Base-by-base conservation (phyloP, 2,888 invertebrate species). In the Chrysodeixis includens region DNA sequence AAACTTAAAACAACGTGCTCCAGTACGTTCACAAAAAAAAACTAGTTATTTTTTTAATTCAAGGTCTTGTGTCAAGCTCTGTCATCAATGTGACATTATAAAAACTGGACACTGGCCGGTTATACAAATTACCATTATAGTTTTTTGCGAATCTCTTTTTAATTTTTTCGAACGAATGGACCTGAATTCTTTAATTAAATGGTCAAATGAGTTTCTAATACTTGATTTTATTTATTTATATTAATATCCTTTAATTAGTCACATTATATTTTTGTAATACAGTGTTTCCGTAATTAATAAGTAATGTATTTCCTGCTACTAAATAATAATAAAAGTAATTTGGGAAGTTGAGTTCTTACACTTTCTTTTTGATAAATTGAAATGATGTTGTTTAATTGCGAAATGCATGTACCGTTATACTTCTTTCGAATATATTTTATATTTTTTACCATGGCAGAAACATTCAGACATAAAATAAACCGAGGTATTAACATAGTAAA, bases 1-100 rank as follows among this genome's bases (percentile, higher is more conserved):
- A 56, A 26, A 26, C 69, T 59, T 70, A 63, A 64, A 79, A 71
- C 71, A 67, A 74, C 70, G 69, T 74, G 56, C 32, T 76, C 78
- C 74, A 79, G 76, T 77, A 81, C 78, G 70, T 81, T 84, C 79
- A 81, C 81, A 79, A 76, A 85, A 86, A 79, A 76, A 85, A 86
- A 86, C 84, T 81, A 76, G 86, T 86, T 87, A 76, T 72, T 74
- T 72, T 83, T 78, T 82, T 59, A 72, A 82, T 62, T 86, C 86
- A 88, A 88, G 88, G 87, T 80, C 83, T 70, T 10, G 35, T 56
- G 6, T 57, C 74, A 67, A 71, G 61, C 62, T 74, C 66, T 69
- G 51, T 30, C 64, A 22, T 18, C 54, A 46, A 30, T 60, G 46
- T n/a, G 40, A 40, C 40, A 40, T 46, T 52, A 46, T 18, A 56